Conservation (phyloP, 2,797 vertebrate species). For the Hippopotamyrus pictus region DNA sequence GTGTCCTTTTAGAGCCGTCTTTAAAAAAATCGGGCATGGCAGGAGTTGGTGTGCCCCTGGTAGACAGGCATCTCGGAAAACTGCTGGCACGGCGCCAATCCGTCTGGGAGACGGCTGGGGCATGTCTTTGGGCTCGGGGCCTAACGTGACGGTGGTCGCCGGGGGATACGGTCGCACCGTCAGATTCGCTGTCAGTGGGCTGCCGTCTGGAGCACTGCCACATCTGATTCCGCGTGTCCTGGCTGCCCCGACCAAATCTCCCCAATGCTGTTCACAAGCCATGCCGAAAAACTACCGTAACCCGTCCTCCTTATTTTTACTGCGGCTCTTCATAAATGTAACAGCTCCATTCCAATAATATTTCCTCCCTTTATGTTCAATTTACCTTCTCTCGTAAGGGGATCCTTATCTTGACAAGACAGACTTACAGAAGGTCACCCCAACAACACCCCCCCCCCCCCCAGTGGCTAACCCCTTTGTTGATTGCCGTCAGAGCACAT, state of each 20-base stretch:
- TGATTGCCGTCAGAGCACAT: not conserved
- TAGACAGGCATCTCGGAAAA: not conserved
- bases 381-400: not conserved
- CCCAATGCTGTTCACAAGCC: not conserved
- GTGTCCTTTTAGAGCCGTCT: not conserved
- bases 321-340: not conserved
- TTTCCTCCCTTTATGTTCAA: not conserved
- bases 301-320: not conserved
- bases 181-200: not conserved
- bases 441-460: not conserved
- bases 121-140: not conserved
- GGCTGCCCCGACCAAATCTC: not conserved
- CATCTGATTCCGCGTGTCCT: not conserved
- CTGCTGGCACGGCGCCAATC: not conserved
- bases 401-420: not conserved
- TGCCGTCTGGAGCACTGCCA: not conserved
- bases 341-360: not conserved
- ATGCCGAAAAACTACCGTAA: not conserved
- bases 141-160: not conserved
- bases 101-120: not conserved
- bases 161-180: not conserved
- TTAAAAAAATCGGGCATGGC: not conserved
- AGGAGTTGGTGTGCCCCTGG: not conserved
- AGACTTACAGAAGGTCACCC: not conserved
- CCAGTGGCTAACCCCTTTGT: not conserved